A percentile compares a stretch with the other conserved stretches of the same genome.
phyloP scores from a whole-genome alignment of 2,113 vertebrate genomes.

The Ardeotis arabs region DNA sequence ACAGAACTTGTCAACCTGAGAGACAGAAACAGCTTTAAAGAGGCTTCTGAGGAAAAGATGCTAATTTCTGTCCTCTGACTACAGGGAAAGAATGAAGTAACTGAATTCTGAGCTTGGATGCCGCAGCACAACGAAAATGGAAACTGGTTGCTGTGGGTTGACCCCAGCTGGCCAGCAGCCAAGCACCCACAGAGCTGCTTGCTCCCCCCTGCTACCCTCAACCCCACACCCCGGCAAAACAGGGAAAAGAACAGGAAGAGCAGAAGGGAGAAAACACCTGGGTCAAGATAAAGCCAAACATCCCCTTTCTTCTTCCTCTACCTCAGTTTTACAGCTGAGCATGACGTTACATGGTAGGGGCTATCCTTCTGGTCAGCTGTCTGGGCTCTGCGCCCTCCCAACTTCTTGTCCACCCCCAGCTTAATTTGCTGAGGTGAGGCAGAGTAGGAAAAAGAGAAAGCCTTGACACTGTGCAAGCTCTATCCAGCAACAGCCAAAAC shows the following conservation, averaged over 20 bases:
- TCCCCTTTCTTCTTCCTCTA: background rate
- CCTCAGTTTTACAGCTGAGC: background rate
- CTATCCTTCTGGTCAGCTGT: background rate
- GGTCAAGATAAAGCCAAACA: background rate
- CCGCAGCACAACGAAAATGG: background rate
- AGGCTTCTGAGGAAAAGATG: background rate
- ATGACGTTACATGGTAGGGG: background rate
- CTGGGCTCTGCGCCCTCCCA: background rate
- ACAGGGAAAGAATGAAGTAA: background rate
- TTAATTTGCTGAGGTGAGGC: background rate
- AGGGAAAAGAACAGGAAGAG: background rate
- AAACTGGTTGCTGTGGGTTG: background rate
- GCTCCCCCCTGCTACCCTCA: background rate
- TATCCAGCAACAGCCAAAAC: background rate
- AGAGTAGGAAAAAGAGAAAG: background rate
- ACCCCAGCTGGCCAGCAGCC: fast-evolving
- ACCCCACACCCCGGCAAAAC: background rate
- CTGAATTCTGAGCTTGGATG: background rate
- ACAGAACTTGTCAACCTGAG: background rate
- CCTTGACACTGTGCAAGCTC: background rate
- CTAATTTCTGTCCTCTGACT: background rate
- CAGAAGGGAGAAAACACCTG: background rate
- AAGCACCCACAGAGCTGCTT: background rate
- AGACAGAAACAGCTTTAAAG: background rate
- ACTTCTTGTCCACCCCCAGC: no score